Conservation (phyloP, 2,797 vertebrate species). For the Percopsis omiscomaycus region DNA sequence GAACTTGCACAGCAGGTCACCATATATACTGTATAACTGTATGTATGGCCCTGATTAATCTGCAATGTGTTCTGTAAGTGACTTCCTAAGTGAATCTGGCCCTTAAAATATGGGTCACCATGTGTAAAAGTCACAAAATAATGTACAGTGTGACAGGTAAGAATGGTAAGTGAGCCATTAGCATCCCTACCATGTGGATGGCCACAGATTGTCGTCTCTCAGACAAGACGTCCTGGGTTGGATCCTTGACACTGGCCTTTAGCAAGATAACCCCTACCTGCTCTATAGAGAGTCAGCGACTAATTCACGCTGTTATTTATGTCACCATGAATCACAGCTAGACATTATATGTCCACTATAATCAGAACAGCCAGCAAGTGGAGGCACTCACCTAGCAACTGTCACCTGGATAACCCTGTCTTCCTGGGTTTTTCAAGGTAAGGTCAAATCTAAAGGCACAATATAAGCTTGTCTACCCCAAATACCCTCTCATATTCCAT, state of each 20-base stretch:
- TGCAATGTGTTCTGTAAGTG: constrained; percentile 11
- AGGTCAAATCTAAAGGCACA: constrained; percentile 7
- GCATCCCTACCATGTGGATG: too few species aligned
- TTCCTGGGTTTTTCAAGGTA: background rate
- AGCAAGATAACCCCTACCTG: too few species aligned
- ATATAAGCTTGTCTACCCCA: background rate
- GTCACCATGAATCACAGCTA: constrained; percentile 2
- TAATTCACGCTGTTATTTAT: constrained; percentile 6
- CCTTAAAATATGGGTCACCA: background rate
- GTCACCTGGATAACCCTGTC: constrained; percentile 9
- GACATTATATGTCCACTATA: constrained; percentile 1
- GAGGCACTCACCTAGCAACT: background rate
- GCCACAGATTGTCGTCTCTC: too few species aligned
- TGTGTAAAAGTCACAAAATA: constrained; percentile 4
- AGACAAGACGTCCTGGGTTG: too few species aligned
- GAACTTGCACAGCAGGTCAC: constrained; percentile 48
- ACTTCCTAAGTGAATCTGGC: constrained; percentile 5
- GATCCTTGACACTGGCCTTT: too few species aligned
- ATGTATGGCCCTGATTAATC: constrained; percentile 9
- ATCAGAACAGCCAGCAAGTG: background rate
- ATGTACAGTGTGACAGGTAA: background rate
- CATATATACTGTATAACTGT: background rate
- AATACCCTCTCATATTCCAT: constrained; percentile 2
- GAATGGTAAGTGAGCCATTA: background rate
- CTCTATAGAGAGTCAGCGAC: background rate